Evolutionary conservation across 1,140 invertebrate genomes (phyloP), one percentile per base, ranked within the genome.

Genomic region (Diorhabda carinulata): DNA sequence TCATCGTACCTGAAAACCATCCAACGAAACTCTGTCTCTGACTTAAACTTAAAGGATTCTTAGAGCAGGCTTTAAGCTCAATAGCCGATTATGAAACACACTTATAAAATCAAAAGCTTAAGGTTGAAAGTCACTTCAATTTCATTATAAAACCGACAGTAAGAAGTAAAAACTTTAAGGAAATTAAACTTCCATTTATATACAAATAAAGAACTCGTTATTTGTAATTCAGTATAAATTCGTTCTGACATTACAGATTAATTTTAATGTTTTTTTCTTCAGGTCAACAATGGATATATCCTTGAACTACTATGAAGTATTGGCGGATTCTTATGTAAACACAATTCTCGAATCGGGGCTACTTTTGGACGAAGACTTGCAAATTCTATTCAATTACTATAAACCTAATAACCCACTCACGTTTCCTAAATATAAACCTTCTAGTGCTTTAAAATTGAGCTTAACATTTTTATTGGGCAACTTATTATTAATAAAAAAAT

Each of bases 281-380:
- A 43, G 61, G 43, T 9, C 40, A 9, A 52, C 52, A 41, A 65
- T 43, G 43, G 43, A 43, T 5, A n/a, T 62, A 43, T 62, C 43
- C 42, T n/a, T 3, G 2, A 2, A 52, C 47, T 59, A 67, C 57
- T 72, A 63, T 59, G 66, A 59, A 4, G 10, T 52, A 7, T 44
- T 74, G 43, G 42, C 68, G 61, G 57, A 56, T 8, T 47, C 61
- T 3, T 69, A 72, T 58, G 43, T 71, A 25, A 74, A 60, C 43
- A 62, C 56, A n/a, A 74, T 74, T 45, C 57, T 74, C 41, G 64
- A 72, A 67, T 74, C 73, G 2, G 71, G 70, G 44, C 52, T 74
- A 10, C 58, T 74, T 3, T 45, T 74, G 25, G 73, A 74, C 60
- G 73, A 74, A 64, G 73, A 74, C 56, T 68, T 72, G 10, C 68